Conservation (phyloP, 2,888 invertebrate species). For the Spilosoma lubricipeda region DNA sequence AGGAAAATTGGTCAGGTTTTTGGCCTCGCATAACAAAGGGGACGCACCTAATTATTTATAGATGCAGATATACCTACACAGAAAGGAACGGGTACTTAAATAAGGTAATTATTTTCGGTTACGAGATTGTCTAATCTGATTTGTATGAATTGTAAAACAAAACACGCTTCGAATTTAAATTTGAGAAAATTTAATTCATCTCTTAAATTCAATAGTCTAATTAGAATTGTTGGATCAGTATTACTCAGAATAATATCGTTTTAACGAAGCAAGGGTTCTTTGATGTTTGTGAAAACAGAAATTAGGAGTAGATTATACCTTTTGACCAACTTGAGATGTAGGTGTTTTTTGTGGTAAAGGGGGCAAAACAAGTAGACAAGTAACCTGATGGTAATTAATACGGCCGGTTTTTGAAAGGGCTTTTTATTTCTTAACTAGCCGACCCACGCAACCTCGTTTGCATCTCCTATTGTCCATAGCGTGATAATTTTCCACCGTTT, state of each 20-base stretch:
- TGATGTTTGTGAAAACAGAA: not conserved
- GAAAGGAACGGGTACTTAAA: constrained; percentile 1
- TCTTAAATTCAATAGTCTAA: not conserved
- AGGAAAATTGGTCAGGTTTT: constrained; percentile 79
- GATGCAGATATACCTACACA: not conserved
- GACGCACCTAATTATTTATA: constrained; percentile 50
- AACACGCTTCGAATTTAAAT: not conserved
- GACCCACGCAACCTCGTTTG: no score
- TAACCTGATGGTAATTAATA: no score
- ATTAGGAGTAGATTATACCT: not conserved
- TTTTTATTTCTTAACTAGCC: no score
- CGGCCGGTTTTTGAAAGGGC: no score
- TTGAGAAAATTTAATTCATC: not conserved
- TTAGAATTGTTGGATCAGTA: not conserved
- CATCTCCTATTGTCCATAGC: no score
- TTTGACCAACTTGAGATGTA: not conserved
- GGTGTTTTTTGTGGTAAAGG: no score
- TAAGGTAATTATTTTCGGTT: constrained; percentile 1
- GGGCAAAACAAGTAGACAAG: no score
- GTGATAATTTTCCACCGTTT: no score
- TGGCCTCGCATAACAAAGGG: constrained; percentile 61
- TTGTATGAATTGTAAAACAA: not conserved
- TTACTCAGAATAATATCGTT: not conserved
- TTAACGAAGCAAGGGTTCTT: not conserved
- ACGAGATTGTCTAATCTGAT: not conserved